Evolutionary conservation across 1,140 invertebrate species (phyloP), one percentile per base, ranked within the genome.

Genomic region (Artemia franciscana): DNA sequence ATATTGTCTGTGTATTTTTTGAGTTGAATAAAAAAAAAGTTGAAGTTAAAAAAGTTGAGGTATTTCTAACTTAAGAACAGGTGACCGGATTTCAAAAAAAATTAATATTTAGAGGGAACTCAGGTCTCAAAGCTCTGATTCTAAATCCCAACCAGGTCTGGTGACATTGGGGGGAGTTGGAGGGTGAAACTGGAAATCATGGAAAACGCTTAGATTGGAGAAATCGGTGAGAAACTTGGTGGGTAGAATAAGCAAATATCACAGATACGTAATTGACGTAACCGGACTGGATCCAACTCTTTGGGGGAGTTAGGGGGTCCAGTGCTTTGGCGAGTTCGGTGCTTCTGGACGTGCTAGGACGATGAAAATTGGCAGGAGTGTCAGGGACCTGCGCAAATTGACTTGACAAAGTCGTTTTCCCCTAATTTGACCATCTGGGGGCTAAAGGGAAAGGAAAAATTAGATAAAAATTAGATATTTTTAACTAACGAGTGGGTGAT

Each of bases 221-320:
- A n/a, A n/a, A 39, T 39, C 30, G 30, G 30, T 7, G n/a, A 7
- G 30, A 39, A 39, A 39, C 30, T 39, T 39, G 30, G 30, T 39
- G 30, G 30, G 30, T 7, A 39, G 30, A 39, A 39, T 30, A 67
- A 27, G 66, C 66, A 62, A n/a, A n/a, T n/a, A n/a, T n/a, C n/a
- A n/a, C n/a, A n/a, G n/a, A n/a, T n/a, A n/a, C n/a, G n/a, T n/a
- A n/a, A n/a, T n/a, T n/a, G n/a, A n/a, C n/a, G n/a, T n/a, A n/a
- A n/a, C n/a, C n/a, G n/a, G n/a, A n/a, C n/a, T n/a, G n/a, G n/a
- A n/a, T n/a, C n/a, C n/a, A n/a, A n/a, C n/a, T n/a, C n/a, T n/a
- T 67, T 67, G 66, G 65, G 66, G 12, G 59, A 64, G 30, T 39
- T 39, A 7, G 30, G n/a, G 30, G 30, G 30, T 39, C n/a, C n/a